A percentile compares a stretch with the other conserved stretches of the same genome.
phyloP scores from a whole-genome alignment of 2,113 vertebrate genomes.

The Chinchilla lanigera region DNA sequence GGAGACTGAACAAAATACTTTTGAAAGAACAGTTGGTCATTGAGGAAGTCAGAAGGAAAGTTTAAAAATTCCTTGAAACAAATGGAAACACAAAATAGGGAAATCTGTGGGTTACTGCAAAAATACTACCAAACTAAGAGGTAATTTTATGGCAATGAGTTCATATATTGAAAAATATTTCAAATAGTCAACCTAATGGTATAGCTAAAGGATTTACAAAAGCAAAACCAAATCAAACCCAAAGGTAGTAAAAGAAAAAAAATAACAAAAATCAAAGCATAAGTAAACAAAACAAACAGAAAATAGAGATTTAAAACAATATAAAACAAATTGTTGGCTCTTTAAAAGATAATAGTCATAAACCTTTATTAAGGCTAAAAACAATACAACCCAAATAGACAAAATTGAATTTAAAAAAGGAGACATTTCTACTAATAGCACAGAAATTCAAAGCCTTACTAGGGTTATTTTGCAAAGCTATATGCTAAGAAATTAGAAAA shows the following conservation, averaged over 20 bases:
- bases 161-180: neutral
- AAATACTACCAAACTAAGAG: neutral
- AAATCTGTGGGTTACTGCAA: neutral
- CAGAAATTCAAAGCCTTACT: neutral
- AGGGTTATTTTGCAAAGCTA: neutral
- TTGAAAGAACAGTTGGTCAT: neutral
- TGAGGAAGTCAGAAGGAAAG: neutral
- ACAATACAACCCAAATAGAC: neutral
- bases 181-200: neutral
- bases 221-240: neutral
- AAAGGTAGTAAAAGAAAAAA: neutral
- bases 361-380: neutral
- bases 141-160: neutral
- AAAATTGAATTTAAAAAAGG: neutral
- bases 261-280: neutral
- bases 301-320: neutral
- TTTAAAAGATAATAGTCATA: neutral
- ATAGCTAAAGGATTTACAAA: neutral
- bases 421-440: neutral
- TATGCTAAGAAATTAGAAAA: neutral
- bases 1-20: neutral
- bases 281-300: neutral
- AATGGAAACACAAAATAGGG: neutral
- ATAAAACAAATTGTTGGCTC: neutral
- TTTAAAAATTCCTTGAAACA: neutral